phyloP scores from a whole-genome alignment of 2,888 invertebrate genomes.

The Phyto melanocephala region DNA sequence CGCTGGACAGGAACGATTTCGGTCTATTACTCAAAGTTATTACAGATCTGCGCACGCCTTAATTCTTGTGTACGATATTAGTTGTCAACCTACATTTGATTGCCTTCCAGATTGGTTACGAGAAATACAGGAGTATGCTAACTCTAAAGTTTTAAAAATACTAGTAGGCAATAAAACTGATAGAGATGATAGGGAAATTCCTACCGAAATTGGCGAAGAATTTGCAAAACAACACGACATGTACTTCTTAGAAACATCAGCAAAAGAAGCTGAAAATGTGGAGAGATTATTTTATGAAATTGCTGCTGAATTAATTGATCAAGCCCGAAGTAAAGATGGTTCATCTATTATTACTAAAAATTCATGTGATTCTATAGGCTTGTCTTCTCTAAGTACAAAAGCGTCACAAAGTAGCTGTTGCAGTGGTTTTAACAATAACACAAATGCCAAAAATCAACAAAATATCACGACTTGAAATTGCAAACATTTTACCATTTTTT shows the following conservation, averaged over 20 bases:
- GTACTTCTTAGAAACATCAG: slow-evolving; percentile 98
- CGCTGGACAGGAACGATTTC: slow-evolving; percentile 97
- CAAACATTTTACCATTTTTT: neutral
- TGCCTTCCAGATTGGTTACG: slow-evolving; percentile 97
- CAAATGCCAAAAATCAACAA: neutral
- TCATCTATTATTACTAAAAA: slow-evolving; percentile 74
- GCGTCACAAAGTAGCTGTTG: slow-evolving; percentile 74
- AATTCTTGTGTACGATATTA: slow-evolving; percentile 97
- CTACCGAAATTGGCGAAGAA: slow-evolving; percentile 95
- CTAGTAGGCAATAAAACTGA: slow-evolving; percentile 96
- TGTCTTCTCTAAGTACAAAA: slow-evolving; percentile 69
- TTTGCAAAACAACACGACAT: slow-evolving; percentile 97
- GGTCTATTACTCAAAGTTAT: slow-evolving; percentile 98
- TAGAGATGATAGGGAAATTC: slow-evolving; percentile 94
- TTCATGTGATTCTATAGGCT: slow-evolving; percentile 70
- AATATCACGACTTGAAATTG: slow-evolving; percentile 28
- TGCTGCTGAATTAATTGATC: slow-evolving; percentile 94
- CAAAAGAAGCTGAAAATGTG: slow-evolving; percentile 98
- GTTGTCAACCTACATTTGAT: slow-evolving; percentile 98
- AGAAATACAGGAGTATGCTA: slow-evolving; percentile 98
- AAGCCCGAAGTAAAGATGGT: slow-evolving; percentile 88
- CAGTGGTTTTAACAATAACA: slow-evolving; percentile 65
- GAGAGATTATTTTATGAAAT: slow-evolving; percentile 98
- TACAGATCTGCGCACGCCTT: slow-evolving; percentile 98
- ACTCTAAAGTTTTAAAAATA: slow-evolving; percentile 83